These are phyloP conservation scores for Papio anubis DNA, from an alignment of 2,113 vertebrate species.

Conservation along the genomic window DNA sequence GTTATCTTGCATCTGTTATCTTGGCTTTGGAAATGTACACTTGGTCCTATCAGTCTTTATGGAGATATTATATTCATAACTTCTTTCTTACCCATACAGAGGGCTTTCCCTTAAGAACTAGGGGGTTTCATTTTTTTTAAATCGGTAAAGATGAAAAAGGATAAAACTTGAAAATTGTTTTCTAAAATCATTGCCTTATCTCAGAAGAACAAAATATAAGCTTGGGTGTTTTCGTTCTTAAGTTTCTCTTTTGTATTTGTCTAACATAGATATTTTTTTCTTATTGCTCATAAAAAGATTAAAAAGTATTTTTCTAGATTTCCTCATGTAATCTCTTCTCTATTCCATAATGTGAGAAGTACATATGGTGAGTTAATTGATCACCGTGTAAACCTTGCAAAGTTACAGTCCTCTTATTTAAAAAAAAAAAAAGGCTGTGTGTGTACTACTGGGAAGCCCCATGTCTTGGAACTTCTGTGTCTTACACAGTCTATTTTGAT, in stretches of 20 bases:
- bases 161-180: slow-evolving; percentile 35
- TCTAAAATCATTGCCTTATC: neutral
- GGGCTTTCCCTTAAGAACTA: neutral
- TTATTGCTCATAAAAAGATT: neutral
- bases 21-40: slow-evolving; percentile 21
- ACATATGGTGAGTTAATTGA: neutral
- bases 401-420: neutral
- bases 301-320: neutral
- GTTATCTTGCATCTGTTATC: neutral
- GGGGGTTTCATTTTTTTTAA: neutral
- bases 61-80: neutral
- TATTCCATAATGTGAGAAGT: neutral
- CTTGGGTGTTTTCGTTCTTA: neutral
- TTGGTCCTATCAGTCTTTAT: neutral
- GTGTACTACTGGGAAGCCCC: no score
- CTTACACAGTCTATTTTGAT: no score
- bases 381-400: neutral
- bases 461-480: no score
- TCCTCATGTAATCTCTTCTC: neutral
- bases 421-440: neutral
- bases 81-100: neutral
- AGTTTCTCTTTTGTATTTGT: slow-evolving; percentile 36
- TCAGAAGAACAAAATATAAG: slow-evolving; percentile 39
- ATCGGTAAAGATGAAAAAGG: slow-evolving; percentile 2
- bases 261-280: neutral